Evolutionary conservation across 2,113 vertebrate species (phyloP), one percentile per base, ranked within the genome.

Genomic region (Nycticebus coucang): DNA sequence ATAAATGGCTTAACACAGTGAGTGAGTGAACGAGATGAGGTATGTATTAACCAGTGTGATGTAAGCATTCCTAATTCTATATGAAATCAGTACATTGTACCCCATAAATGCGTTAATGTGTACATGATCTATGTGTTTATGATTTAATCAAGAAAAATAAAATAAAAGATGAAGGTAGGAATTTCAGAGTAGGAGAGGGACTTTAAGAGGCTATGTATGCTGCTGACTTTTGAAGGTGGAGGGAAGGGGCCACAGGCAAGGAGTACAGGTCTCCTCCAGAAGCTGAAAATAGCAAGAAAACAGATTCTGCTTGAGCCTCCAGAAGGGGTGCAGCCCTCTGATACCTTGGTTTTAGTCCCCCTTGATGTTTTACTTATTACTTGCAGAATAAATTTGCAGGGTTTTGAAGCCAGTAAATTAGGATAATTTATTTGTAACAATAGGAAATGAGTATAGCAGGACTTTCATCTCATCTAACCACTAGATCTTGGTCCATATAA

Each of bases 181-280:
- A 10, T 82, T 17, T 69, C 17, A 75, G 57, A 45, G 55, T 37
- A 71, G 18, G 21, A 89, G 21, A 72, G 59, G 57, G 50, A 62
- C 77, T 78, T 60, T 24, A 87, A 77, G 45, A 35, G 78, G 28
- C 11, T 37, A 6, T 45, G 4, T 37, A 6, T 45, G 4, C 21
- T 60, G 30, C 8, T 97, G 60, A 41, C 21, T 94, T 93, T 72
- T 88, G 89, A 62, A 94, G 91, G 33, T 57, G 45, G 45, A 94
- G 5, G 71, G 90, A 83, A 30, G 2, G 2, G 17, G 33, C 3
- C 33, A 4, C 17, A 24, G 66, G 6, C 64, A 69, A 78, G 22
- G 64, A 53, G 18, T 74, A 45, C 0, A 33, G 35, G 28, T 35
- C 2, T 41, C 5, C n/a, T 74, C 14, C 68, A 33, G 50, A 72